Percentiles rank a stretch among this genome's conserved stretches.
Conservation (phyloP, 2,888 invertebrate genomes). For the Campoletis raptor region DNA sequence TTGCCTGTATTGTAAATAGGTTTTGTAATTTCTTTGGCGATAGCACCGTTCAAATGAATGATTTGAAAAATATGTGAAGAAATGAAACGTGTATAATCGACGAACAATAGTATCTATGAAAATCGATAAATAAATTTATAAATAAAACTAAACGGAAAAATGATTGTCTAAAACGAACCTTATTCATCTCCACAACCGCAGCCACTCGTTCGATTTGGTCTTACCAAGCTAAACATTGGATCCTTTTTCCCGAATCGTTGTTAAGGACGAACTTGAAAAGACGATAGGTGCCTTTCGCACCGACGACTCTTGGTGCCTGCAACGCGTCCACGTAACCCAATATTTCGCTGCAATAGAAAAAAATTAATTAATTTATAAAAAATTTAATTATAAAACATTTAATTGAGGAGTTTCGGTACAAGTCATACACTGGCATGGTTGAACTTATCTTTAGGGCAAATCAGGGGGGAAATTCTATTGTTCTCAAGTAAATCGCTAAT, state of each 20-base stretch:
- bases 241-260: conserved; percentile 19
- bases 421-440: no score
- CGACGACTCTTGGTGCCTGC: conserved; percentile 29
- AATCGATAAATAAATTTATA: background rate
- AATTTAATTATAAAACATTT: background rate
- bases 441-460: no score
- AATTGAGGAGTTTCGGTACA: no score
- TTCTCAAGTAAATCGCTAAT: no score
- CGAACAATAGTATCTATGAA: background rate
- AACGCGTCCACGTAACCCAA: conserved; percentile 3
- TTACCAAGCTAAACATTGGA: conserved; percentile 39
- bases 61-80: conserved; percentile 11
- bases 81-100: background rate
- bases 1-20: conserved; percentile 12
- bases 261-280: conserved; percentile 35
- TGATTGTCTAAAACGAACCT: conserved; percentile 7
- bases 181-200: conserved; percentile 14
- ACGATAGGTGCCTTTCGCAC: conserved; percentile 5
- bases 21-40: conserved; percentile 12
- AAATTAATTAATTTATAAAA: background rate
- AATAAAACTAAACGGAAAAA: background rate
- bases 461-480: no score
- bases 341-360: conserved; percentile 34
- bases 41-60: conserved; percentile 18
- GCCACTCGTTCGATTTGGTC: conserved; percentile 28